Percentiles rank a stretch among this genome's conserved stretches.
Conservation (phyloP, 1,140 invertebrate genomes). For the Plutomurus gul region DNA sequence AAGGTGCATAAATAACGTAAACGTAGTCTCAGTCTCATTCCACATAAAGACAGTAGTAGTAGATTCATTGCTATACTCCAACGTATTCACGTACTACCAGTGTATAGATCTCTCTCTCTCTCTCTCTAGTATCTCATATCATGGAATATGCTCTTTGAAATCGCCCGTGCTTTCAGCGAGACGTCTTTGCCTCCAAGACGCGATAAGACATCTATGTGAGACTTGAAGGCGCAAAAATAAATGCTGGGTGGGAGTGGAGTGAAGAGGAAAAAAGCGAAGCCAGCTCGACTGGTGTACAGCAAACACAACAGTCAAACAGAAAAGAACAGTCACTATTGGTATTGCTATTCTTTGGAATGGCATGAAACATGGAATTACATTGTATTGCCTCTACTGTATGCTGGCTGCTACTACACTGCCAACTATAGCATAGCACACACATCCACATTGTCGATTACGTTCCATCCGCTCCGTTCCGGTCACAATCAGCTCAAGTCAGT, state of each 20-base stretch:
- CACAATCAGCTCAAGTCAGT: background rate
- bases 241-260: background rate
- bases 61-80: no score
- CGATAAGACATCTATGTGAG: conserved; percentile 9
- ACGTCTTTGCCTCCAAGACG: background rate
- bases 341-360: background rate
- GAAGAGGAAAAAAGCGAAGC: no score
- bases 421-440: no score
- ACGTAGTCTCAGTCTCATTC: no score
- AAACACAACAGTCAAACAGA: background rate
- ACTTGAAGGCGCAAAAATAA: conserved; percentile 9
- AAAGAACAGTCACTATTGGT: background rate
- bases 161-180: conserved; percentile 3
- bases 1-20: no score
- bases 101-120: conserved; percentile 6
- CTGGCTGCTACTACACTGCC: no score
- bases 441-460: background rate
- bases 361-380: conserved; percentile 1
- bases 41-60: no score
- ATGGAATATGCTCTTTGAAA: background rate
- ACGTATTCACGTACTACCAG: no score
- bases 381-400: no score
- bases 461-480: background rate
- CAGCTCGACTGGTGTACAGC: background rate
- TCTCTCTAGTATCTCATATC: background rate